These are phyloP conservation scores for Heliconius ismenius DNA, from an alignment of 2,888 invertebrate species.

Conservation along the genomic window DNA sequence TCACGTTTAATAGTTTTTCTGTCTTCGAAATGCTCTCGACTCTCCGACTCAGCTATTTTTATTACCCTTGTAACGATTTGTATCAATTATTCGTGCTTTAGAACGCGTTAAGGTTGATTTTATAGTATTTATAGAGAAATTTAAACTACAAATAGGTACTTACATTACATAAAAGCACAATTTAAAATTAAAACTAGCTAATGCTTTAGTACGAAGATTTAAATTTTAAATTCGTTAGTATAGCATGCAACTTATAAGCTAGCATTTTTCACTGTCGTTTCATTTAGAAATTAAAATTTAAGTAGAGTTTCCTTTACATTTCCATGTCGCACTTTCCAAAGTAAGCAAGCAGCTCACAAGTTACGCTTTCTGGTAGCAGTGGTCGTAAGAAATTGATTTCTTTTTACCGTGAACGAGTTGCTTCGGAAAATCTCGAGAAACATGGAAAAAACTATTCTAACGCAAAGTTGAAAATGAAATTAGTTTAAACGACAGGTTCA, in stretches of 20 bases:
- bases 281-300: slow-evolving; percentile 69
- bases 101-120: slow-evolving; percentile 32
- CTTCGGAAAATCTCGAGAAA: slow-evolving; percentile 63
- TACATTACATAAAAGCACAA: slow-evolving; percentile 13
- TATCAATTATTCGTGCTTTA: slow-evolving; percentile 47
- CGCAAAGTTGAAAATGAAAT: slow-evolving; percentile 77
- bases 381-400: slow-evolving; percentile 77
- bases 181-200: slow-evolving; percentile 25
- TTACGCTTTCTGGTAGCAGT: slow-evolving; percentile 67
- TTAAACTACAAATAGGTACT: not conserved
- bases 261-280: slow-evolving; percentile 54
- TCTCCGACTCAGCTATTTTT: slow-evolving; percentile 47
- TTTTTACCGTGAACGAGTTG: slow-evolving; percentile 74
- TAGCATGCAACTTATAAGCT: slow-evolving; percentile 23
- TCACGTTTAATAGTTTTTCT: slow-evolving; percentile 77
- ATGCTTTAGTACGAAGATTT: slow-evolving; percentile 17
- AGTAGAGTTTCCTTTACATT: slow-evolving; percentile 61
- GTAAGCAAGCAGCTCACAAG: slow-evolving; percentile 75
- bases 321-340: slow-evolving; percentile 53
- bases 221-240: slow-evolving; percentile 30
- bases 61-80: slow-evolving; percentile 51
- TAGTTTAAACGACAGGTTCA: slow-evolving; percentile 81
- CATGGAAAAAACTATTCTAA: slow-evolving; percentile 76
- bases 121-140: slow-evolving; percentile 13
- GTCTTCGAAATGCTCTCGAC: slow-evolving; percentile 55